Evolutionary conservation across 1,140 invertebrate species (phyloP).

Genomic region (Pogonognathellus flavescens): DNA sequence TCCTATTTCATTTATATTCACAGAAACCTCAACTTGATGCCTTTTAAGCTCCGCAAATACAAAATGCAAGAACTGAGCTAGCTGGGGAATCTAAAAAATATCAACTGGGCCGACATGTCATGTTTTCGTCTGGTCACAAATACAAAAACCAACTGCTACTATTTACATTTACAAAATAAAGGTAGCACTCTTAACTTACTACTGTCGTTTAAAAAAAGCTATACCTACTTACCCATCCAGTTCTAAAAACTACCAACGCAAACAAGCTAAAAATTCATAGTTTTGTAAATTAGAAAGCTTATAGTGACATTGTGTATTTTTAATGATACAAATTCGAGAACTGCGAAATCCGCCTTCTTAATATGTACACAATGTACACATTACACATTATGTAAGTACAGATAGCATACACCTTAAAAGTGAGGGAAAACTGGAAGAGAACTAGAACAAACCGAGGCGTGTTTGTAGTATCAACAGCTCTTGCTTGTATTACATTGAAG

Average conservation of each 20-base stretch:
- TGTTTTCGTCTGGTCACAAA: conserved; percentile 45
- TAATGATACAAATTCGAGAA: no score
- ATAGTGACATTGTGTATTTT: no score
- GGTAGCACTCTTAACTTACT: no score
- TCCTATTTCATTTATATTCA: conserved; percentile 43
- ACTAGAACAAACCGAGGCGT: not conserved
- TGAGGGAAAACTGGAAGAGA: not conserved
- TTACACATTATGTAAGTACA: no score
- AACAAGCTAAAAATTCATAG: not conserved
- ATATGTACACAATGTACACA: no score
- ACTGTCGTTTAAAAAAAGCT: no score
- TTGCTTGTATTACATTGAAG: not conserved
- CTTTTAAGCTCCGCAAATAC: conserved; percentile 43
- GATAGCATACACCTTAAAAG: no score
- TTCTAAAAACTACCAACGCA: not conserved
- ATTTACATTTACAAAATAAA: no score
- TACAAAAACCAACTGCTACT: not conserved
- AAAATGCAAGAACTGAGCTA: conserved; percentile 15
- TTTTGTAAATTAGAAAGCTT: not conserved
- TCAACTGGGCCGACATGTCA: conserved; percentile 53
- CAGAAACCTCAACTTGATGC: conserved; percentile 53
- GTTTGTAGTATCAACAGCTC: not conserved
- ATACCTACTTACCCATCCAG: not conserved
- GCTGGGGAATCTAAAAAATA: conserved; percentile 21
- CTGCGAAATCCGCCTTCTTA: no score